Base-by-base conservation (phyloP, 2,113 vertebrate species). In the Odocoileus hemionus region DNA sequence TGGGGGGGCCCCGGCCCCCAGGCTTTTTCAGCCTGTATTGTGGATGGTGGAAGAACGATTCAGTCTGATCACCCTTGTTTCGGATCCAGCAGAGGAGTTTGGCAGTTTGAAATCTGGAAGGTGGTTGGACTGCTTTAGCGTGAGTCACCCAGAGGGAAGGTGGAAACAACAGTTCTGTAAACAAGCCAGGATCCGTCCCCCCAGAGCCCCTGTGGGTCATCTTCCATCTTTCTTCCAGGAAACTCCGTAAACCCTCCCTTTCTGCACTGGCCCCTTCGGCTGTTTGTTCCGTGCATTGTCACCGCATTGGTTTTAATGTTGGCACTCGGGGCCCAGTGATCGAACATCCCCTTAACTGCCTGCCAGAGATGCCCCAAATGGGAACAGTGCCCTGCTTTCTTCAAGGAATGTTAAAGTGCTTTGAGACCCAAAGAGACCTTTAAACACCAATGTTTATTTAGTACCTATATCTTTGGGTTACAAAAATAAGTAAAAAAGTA, bases 31-130 rank as follows among this genome's bases (percentile, higher is more conserved):
- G 33, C 67, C 36, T 78, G 1, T 26, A 2, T 94, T 19, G 10
- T n/a, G 67, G 80, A 30, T 33, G 33, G 52, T 74, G 23, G 82
- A 90, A 30, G 45, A 45, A 61, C 8, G 7, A 85, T n/a, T 88
- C 16, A 11, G 15, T n/a, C 25, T 88, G 86, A 88, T 76, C 91
- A 83, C 87, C 58, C 86, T 91, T 45, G 33, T 90, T 76, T 92
- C 30, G 58, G 50, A 61, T 55, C 45, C 23, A 94, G 39, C 55
- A 30, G 85, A 70, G 5, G 55, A 83, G 36, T 79, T 79, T 61
- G 80, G 58, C n/a, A 45, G 78, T 64, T 95, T 80, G 61, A 91
- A 91, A 86, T 93, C 52, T 96, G 54, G 83, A 94, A 87, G 78
- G 61, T 33, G 10, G 16, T 50, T 30, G 17, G 28, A 67, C n/a